Evolutionary conservation across 2,888 invertebrate species (phyloP).

Genomic region (Pheosia gnoma): DNA sequence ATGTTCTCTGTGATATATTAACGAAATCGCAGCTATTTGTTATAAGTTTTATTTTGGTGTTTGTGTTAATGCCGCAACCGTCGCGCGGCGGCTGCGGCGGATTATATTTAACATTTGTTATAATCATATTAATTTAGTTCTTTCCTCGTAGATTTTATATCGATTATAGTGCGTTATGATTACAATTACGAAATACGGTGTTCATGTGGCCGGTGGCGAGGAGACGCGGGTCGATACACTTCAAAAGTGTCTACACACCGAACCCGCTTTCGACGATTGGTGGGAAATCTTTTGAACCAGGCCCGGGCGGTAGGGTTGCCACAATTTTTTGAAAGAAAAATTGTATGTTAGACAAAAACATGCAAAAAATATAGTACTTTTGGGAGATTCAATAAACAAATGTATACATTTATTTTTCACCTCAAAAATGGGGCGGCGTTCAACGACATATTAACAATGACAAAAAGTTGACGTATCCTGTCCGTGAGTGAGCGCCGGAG

Average conservation of each 20-base stretch:
- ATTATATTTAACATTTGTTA: constrained; percentile 22
- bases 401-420: too few relatives aligned
- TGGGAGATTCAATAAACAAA: too few relatives aligned
- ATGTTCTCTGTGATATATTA: constrained; percentile 64
- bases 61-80: constrained; percentile 32
- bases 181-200: constrained; percentile 5
- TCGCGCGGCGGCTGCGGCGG: constrained; percentile 13
- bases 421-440: too few relatives aligned
- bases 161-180: constrained; percentile 13
- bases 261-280: neutral
- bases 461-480: too few relatives aligned
- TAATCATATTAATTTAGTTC: constrained; percentile 20
- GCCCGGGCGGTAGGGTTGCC: too few relatives aligned
- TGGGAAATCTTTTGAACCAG: too few relatives aligned
- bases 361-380: too few relatives aligned
- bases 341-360: too few relatives aligned
- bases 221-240: neutral
- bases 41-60: constrained; percentile 43
- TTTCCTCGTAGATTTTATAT: constrained; percentile 30
- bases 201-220: constrained; percentile 32
- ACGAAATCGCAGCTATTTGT: constrained; percentile 53
- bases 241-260: neutral
- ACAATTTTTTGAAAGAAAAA: too few relatives aligned
- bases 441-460: too few relatives aligned
- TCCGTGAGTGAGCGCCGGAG: too few relatives aligned